phyloP scores from a whole-genome alignment of 2,797 vertebrate genomes.

The Halcyon leucocephala region DNA sequence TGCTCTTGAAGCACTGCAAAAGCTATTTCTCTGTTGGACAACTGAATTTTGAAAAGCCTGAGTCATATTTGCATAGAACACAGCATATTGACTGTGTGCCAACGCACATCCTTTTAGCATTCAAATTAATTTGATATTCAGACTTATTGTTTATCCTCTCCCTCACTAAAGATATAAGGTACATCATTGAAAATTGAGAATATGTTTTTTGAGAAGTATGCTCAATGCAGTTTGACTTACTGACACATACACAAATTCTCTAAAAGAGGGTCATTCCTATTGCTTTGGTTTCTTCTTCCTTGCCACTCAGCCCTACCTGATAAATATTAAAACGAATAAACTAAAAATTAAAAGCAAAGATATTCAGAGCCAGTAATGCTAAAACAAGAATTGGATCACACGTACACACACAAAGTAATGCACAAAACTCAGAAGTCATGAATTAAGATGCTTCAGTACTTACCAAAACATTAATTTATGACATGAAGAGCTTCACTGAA shows the following conservation, averaged over 20 bases:
- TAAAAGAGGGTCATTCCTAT: neutral
- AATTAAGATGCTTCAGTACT: neutral
- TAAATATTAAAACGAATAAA: neutral
- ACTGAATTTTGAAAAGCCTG: neutral
- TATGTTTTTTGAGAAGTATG: neutral
- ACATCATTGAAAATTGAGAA: neutral
- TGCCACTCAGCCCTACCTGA: neutral
- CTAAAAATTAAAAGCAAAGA: neutral
- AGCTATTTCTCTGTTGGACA: neutral
- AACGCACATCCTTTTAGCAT: neutral
- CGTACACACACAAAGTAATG: neutral
- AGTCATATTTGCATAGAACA: neutral
- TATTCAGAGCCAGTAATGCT: neutral
- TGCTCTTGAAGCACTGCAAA: neutral
- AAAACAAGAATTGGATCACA: neutral
- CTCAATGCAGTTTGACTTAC: neutral
- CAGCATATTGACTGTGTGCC: neutral
- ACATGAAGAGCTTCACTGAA: neutral
- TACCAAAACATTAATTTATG: neutral
- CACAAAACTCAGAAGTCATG: neutral
- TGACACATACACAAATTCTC: neutral
- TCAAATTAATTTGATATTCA: neutral
- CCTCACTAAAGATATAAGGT: fast-evolving
- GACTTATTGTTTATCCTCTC: neutral
- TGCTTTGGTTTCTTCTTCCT: neutral